A percentile compares a stretch with the other conserved stretches of the same genome.
These are phyloP conservation scores for Globodera rostochiensis DNA, from an alignment of 1,140 invertebrate genomes.

Conservation along the genomic window DNA sequence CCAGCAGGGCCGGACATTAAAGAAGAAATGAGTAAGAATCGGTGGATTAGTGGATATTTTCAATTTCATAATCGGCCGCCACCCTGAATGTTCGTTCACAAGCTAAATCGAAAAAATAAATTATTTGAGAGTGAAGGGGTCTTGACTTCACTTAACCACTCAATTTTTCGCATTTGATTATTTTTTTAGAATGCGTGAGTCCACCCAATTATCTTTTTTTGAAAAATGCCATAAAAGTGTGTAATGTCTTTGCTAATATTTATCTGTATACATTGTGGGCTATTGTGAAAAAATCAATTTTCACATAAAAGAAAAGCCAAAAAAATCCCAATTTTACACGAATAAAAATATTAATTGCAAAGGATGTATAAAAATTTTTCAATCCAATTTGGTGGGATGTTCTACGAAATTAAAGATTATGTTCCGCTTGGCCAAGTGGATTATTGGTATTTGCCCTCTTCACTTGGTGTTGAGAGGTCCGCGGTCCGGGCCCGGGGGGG, in stretches of 20 bases:
- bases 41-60: background rate
- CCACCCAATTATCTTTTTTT: background rate
- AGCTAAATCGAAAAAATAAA: background rate
- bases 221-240: no score
- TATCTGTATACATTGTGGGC: no score
- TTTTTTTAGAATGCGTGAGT: background rate
- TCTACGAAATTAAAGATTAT: no score
- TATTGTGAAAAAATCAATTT: no score
- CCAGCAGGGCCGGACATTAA: background rate
- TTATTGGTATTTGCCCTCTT: conserved; percentile 14
- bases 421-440: conserved; percentile 5
- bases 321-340: background rate
- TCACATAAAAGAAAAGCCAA: background rate
- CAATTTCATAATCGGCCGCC: background rate
- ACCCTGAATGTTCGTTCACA: background rate
- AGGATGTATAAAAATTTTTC: no score
- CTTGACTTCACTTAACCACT: background rate
- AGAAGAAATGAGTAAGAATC: background rate
- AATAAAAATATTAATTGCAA: background rate
- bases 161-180: background rate
- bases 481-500: no score
- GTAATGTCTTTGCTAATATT: no score
- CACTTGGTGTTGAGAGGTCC: background rate
- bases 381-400: no score
- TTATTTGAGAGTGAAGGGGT: background rate